These are phyloP conservation scores for Helleia helle DNA, from an alignment of 2,888 invertebrate species.

Conservation along the genomic window DNA sequence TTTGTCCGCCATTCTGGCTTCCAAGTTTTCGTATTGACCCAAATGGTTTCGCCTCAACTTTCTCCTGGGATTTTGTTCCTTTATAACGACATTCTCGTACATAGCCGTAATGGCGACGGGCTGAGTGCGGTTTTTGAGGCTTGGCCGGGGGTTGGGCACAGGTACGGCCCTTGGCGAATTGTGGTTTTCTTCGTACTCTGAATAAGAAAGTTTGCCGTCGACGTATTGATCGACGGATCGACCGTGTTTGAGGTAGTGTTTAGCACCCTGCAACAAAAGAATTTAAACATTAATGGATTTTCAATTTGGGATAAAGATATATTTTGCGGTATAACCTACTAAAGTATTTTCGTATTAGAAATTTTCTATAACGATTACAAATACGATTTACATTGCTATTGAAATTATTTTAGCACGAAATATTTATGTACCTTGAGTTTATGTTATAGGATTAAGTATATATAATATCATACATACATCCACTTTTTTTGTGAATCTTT, in stretches of 20 bases:
- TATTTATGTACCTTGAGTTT: too few species aligned
- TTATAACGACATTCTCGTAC: conserved; percentile 81
- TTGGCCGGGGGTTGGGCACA: conserved; percentile 57
- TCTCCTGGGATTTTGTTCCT: conserved; percentile 81
- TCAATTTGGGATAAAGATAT: too few species aligned
- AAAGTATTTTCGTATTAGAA: too few species aligned
- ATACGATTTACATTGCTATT: too few species aligned
- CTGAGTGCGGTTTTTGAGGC: conserved; percentile 68
- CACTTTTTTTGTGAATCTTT: too few species aligned
- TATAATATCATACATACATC: too few species aligned
- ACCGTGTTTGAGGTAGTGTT: conserved; percentile 78
- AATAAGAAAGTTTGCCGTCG: conserved; percentile 74
- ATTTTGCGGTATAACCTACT: too few species aligned
- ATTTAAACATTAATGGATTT: not conserved
- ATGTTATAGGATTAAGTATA: too few species aligned
- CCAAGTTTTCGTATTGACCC: conserved; percentile 76
- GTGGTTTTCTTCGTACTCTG: conserved; percentile 71
- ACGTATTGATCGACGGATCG: conserved; percentile 86
- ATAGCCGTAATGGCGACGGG: conserved; percentile 83
- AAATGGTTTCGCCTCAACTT: conserved; percentile 77
- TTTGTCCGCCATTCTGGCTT: conserved; percentile 59
- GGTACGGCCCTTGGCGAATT: conserved; percentile 54
- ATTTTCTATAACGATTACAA: too few species aligned
- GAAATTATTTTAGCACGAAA: too few species aligned
- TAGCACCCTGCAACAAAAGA: conserved; percentile 63